phyloP scores from a whole-genome alignment of 30 jellyfish, hydroid and myxozoan genomes.

The Calvadosia cruxmelitensis region DNA sequence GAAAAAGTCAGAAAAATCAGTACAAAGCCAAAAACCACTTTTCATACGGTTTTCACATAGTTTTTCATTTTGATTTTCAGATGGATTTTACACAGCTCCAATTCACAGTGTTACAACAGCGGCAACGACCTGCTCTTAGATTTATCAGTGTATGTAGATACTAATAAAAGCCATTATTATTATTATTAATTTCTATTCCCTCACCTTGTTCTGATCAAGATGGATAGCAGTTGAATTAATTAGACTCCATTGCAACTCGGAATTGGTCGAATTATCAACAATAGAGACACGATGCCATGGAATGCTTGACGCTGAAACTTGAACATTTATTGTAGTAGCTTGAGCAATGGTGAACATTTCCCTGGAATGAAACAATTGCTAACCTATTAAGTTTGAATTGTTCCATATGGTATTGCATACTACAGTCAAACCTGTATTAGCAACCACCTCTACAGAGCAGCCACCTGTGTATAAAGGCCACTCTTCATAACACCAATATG shows the following conservation, averaged over 20 bases:
- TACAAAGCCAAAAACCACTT: no score
- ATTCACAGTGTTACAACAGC: no score
- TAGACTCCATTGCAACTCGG: constrained; percentile 26
- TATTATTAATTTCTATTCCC: no score
- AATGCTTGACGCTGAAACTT: constrained; percentile 17
- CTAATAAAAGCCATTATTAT: no score
- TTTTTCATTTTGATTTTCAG: no score
- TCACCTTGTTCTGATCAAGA: background rate
- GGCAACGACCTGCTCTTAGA: background rate
- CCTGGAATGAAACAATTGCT: no score
- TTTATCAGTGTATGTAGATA: background rate
- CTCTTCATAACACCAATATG: background rate
- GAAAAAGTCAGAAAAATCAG: no score
- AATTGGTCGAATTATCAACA: constrained; percentile 64
- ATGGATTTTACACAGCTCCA: no score
- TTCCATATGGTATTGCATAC: background rate
- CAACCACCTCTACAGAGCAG: background rate
- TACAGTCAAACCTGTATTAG: background rate
- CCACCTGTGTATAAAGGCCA: background rate
- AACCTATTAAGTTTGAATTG: no score
- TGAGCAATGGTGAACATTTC: background rate
- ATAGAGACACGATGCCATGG: constrained; percentile 55
- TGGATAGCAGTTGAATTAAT: background rate
- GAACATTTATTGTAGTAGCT: no score
- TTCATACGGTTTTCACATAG: no score